Evolutionary conservation across 2,113 vertebrate species (phyloP).

Genomic region (Melanotaenia duboulayi): DNA sequence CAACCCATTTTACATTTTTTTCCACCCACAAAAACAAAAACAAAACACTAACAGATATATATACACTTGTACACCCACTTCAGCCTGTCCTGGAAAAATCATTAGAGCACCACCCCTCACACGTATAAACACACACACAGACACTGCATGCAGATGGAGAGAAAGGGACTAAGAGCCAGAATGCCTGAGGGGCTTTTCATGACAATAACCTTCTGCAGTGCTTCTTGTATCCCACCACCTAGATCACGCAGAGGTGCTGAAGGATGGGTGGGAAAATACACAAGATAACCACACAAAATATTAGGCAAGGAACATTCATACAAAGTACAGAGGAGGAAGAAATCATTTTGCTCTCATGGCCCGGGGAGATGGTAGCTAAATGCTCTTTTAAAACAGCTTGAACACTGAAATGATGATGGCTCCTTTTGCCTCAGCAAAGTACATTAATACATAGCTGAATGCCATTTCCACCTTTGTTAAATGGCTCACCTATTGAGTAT

Average conservation of each 20-base stretch:
- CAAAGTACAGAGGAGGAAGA: constrained; percentile 68
- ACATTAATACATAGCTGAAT: constrained; percentile 70
- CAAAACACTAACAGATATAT: constrained; percentile 19
- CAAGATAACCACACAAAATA: constrained; percentile 68
- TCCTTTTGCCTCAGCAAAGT: constrained; percentile 66
- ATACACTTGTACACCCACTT: constrained; percentile 61
- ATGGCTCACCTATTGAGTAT: constrained; percentile 78
- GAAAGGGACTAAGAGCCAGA: constrained; percentile 67
- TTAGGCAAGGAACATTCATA: constrained; percentile 63
- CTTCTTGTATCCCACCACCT: constrained; percentile 72
- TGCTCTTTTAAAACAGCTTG: constrained; percentile 80
- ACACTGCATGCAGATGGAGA: constrained; percentile 74
- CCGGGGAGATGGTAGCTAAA: constrained; percentile 71
- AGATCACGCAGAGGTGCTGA: constrained; percentile 64
- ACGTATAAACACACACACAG: constrained; percentile 40
- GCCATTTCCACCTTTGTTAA: constrained; percentile 75
- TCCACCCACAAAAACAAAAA: constrained; percentile 18
- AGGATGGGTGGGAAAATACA: constrained; percentile 71
- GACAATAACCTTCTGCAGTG: constrained; percentile 77
- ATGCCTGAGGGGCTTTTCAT: constrained; percentile 73
- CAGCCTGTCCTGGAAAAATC: constrained; percentile 78
- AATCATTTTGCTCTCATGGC: constrained; percentile 69
- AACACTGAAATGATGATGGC: constrained; percentile 75
- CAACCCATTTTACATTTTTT: constrained; percentile 8
- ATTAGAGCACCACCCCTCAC: constrained; percentile 62